A percentile compares a stretch with the other conserved stretches of the same genome.
Conservation (phyloP, 2,797 vertebrate species). For the Oryzias sinensis region DNA sequence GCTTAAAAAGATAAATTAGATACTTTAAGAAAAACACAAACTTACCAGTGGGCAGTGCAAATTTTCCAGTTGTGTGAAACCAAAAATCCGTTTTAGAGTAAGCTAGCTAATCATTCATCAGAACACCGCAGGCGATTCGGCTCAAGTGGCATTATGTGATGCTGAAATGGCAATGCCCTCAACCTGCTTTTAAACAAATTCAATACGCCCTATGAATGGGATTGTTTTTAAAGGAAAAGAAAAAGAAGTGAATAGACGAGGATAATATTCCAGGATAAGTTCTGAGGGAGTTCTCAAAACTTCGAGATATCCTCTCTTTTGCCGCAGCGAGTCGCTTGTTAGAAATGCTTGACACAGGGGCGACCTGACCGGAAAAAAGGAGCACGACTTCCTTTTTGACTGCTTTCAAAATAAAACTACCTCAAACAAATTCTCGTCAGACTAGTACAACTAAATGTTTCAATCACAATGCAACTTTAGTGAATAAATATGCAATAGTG, state of each 20-base stretch:
- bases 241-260: background rate
- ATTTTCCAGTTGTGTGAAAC: background rate
- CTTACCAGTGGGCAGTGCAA: constrained; percentile 31
- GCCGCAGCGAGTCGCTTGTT: background rate
- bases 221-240: fast-evolving
- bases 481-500: background rate
- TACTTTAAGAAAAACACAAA: background rate
- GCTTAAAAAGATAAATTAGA: no score
- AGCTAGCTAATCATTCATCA: background rate
- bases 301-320: background rate
- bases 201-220: no score
- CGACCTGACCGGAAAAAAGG: background rate
- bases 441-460: no score
- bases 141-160: no score
- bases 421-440: no score
- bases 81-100: background rate
- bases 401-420: constrained; percentile 37
- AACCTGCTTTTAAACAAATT: no score
- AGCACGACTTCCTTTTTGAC: constrained; percentile 3
- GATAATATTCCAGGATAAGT: background rate
- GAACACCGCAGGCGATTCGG: background rate
- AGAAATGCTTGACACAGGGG: constrained; percentile 22
- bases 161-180: no score
- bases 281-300: background rate
- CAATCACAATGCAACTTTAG: background rate